Conservation (phyloP, 1,140 invertebrate species). For the Amphibalanus amphitrite region DNA sequence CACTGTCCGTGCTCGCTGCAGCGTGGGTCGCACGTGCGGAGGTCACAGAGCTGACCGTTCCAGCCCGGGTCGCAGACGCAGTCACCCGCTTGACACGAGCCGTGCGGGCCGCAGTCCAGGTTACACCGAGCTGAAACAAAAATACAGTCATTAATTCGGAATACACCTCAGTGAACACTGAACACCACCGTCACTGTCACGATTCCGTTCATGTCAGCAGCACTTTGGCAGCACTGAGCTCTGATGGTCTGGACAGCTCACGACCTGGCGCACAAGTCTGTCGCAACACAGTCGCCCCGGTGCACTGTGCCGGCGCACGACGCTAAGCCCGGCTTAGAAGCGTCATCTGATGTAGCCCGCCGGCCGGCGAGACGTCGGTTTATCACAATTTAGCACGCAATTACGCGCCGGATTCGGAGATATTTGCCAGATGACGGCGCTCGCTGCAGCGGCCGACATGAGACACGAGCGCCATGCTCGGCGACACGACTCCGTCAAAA, state of each 20-base stretch:
- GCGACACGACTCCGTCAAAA: no score
- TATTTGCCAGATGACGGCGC: neutral
- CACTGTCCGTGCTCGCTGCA: conserved; percentile 91
- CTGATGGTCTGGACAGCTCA: no score
- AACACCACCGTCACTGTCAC: no score
- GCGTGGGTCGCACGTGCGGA: conserved; percentile 55
- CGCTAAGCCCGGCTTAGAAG: neutral
- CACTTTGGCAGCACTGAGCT: no score
- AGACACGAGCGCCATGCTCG: no score
- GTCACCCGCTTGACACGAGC: conserved; percentile 68
- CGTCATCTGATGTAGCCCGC: conserved; percentile 2
- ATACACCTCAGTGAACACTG: conserved; percentile 32
- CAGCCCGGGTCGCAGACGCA: conserved; percentile 79
- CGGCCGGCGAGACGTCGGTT: neutral
- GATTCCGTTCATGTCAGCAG: no score
- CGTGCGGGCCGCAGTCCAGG: conserved; percentile 75
- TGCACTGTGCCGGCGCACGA: neutral
- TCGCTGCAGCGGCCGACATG: no score
- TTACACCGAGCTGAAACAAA: conserved; percentile 67
- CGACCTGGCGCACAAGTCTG: neutral
- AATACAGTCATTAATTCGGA: conserved; percentile 13
- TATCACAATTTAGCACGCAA: neutral
- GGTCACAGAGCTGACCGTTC: conserved; percentile 78
- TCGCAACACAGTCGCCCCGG: neutral
- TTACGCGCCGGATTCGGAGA: neutral